Percentiles rank a stretch among this genome's conserved stretches.
Conservation (phyloP, 1,140 invertebrate genomes). For the Drosophila subpulchrella region DNA sequence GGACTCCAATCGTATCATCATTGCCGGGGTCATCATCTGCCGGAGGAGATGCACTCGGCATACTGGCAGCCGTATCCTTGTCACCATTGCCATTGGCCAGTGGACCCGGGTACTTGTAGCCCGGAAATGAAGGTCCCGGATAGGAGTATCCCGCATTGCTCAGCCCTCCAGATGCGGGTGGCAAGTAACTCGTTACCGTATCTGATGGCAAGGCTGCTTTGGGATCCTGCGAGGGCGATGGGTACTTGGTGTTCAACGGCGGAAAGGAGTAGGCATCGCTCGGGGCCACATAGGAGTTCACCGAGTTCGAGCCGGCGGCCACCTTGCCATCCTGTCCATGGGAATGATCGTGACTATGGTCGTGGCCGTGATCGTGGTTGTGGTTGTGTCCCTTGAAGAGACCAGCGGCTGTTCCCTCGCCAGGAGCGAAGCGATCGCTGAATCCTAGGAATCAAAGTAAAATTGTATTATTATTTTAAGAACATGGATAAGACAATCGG, state of each 20-base stretch:
- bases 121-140: conserved; percentile 42
- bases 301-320: conserved; percentile 55
- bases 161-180: conserved; percentile 70
- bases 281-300: conserved; percentile 61
- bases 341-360: conserved; percentile 37
- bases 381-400: conserved; percentile 46
- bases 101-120: conserved; percentile 69
- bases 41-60: conserved; percentile 27
- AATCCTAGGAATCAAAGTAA: conserved; percentile 26
- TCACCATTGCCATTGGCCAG: conserved; percentile 45
- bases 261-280: conserved; percentile 78
- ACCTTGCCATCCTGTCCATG: conserved; percentile 49
- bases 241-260: conserved; percentile 71
- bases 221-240: conserved; percentile 61
- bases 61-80: conserved; percentile 56
- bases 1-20: conserved; percentile 70
- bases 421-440: conserved; percentile 72
- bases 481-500: not conserved
- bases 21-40: conserved; percentile 59
- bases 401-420: conserved; percentile 69
- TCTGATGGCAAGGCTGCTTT: conserved; percentile 62
- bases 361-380: conserved; percentile 43
- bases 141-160: conserved; percentile 59
- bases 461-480: not conserved
- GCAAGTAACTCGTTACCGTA: conserved; percentile 68